phyloP scores from a whole-genome alignment of 2,797 vertebrate species.

The Oceanodroma leucorhoa region DNA sequence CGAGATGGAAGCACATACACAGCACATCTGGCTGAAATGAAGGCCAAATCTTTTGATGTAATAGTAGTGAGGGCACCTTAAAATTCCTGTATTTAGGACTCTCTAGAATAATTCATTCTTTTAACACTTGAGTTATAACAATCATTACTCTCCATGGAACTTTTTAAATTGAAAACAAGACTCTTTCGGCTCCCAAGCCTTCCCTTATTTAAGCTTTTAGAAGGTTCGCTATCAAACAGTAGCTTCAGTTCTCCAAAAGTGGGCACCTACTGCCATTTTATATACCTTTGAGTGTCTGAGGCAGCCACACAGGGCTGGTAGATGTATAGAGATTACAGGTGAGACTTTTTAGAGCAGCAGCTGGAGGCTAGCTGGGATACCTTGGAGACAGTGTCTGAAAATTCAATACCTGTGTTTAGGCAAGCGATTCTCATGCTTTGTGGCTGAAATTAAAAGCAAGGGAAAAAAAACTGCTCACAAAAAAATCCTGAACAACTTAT shows the following conservation, averaged over 20 bases:
- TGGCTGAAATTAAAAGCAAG: background rate
- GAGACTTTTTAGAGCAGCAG: background rate
- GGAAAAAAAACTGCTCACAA: background rate
- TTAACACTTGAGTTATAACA: background rate
- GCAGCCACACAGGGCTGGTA: background rate
- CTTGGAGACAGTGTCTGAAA: background rate
- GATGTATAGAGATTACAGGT: background rate
- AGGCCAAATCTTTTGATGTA: background rate
- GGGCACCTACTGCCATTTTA: background rate
- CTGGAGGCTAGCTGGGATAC: background rate
- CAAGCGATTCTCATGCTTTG: background rate
- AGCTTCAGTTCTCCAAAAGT: background rate
- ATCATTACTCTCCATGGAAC: background rate
- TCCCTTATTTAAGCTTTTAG: background rate
- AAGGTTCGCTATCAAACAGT: background rate
- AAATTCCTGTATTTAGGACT: background rate
- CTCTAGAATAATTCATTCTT: background rate
- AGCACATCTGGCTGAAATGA: background rate
- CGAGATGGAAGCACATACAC: background rate
- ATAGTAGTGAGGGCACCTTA: background rate
- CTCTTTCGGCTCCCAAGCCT: background rate
- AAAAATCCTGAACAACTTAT: background rate
- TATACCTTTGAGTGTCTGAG: background rate
- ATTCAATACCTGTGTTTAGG: background rate
- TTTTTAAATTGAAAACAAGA: background rate